phyloP scores from a whole-genome alignment of 2,888 invertebrate genomes.

The Drosophila kanekoi region DNA sequence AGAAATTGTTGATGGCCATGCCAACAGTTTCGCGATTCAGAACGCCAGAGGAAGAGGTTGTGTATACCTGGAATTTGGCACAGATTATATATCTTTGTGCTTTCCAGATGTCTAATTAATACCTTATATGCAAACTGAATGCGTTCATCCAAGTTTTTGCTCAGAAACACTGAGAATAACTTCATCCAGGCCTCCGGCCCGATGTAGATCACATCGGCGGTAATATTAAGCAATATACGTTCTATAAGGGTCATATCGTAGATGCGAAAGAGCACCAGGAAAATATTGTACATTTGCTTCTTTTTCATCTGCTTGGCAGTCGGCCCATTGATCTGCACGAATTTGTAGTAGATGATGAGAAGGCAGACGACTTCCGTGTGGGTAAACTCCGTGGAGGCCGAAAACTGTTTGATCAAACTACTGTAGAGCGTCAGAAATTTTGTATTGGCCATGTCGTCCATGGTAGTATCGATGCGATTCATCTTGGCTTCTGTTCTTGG shows the following conservation, averaged over 20 bases:
- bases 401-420: constrained; percentile 86
- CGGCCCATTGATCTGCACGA: constrained; percentile 85
- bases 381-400: constrained; percentile 84
- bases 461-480: constrained; percentile 86
- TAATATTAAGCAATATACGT: constrained; percentile 87
- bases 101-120: too few species aligned
- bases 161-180: constrained; percentile 89
- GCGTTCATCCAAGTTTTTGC: constrained; percentile 89
- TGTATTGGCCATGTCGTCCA: constrained; percentile 89
- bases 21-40: constrained; percentile 91
- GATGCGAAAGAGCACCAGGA: constrained; percentile 89
- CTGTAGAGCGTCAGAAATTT: constrained; percentile 88
- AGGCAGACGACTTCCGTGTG: constrained; percentile 87
- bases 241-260: constrained; percentile 89
- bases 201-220: constrained; percentile 85
- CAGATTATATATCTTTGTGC: neutral
- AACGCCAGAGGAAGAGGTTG: constrained; percentile 88
- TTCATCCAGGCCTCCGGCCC: constrained; percentile 88
- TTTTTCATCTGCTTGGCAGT: constrained; percentile 84
- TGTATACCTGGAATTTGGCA: constrained; percentile 86
- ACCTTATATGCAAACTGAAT: constrained; percentile 89
- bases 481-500: constrained; percentile 50
- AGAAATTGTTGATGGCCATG: constrained; percentile 82
- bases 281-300: constrained; percentile 88
- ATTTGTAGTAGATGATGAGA: constrained; percentile 86